Percentiles rank a stretch among this genome's conserved stretches.
These are phyloP conservation scores for Tapera naevia DNA, from an alignment of 2,797 vertebrate species.

Conservation along the genomic window DNA sequence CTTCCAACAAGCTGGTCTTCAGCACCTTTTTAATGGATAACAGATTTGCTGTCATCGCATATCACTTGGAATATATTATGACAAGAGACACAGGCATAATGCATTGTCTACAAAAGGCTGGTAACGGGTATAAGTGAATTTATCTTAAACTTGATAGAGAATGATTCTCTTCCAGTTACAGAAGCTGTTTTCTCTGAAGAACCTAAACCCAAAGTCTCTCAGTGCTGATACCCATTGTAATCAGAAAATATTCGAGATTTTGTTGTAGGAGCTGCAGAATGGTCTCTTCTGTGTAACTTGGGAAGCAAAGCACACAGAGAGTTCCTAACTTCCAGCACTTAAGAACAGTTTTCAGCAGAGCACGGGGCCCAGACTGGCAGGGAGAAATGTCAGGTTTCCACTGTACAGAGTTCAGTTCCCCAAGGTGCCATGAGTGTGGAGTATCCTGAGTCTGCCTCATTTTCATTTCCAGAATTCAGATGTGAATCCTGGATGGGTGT, in stretches of 20 bases:
- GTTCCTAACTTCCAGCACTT: not conserved
- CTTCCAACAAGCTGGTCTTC: constrained; percentile 53
- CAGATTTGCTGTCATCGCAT: constrained; percentile 34
- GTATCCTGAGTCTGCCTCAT: not conserved
- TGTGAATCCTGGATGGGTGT: not conserved
- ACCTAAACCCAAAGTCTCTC: not conserved
- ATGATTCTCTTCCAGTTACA: not conserved
- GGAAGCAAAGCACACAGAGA: not conserved
- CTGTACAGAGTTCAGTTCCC: not conserved
- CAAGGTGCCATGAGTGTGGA: not conserved
- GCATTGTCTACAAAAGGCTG: not conserved
- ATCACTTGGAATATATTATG: constrained; percentile 40
- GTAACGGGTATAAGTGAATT: not conserved
- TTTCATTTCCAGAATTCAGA: not conserved
- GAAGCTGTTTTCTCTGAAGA: not conserved
- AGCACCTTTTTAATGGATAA: constrained; percentile 63
- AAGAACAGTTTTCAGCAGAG: not conserved
- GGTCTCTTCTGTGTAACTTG: not conserved
- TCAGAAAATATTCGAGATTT: not conserved
- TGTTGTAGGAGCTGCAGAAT: not conserved
- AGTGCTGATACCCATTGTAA: not conserved
- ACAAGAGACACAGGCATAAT: constrained; percentile 23
- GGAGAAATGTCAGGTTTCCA: not conserved
- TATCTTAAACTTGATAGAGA: not conserved
- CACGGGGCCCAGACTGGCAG: not conserved